These are phyloP conservation scores for Zaprionus bogoriensis DNA, from an alignment of 2,888 invertebrate species.

Conservation along the genomic window DNA sequence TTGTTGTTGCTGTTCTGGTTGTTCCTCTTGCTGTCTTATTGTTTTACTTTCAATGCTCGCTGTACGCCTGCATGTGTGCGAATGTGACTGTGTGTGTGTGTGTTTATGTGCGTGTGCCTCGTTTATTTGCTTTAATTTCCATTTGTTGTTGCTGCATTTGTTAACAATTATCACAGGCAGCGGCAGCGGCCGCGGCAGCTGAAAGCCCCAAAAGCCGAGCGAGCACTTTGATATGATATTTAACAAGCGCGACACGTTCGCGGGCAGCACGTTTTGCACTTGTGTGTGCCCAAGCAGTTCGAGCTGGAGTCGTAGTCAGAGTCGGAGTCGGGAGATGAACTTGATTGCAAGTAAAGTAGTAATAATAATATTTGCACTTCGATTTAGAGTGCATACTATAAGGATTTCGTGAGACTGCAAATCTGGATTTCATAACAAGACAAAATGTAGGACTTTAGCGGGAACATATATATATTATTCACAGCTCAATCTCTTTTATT, in stretches of 20 bases:
- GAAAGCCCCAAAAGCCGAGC: conserved; percentile 4
- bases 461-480: too few relatives aligned
- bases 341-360: background rate
- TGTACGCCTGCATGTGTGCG: too few relatives aligned
- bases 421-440: too few relatives aligned
- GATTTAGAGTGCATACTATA: too few relatives aligned
- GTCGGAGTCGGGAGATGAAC: background rate
- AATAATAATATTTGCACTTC: background rate
- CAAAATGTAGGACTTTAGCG: too few relatives aligned
- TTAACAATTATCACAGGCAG: conserved; percentile 23
- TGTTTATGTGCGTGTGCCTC: conserved; percentile 36
- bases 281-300: conserved; percentile 20
- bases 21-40: too few relatives aligned
- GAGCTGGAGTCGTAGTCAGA: background rate
- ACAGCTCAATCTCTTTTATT: too few relatives aligned
- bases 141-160: conserved; percentile 9
- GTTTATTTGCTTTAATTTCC: conserved; percentile 33
- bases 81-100: too few relatives aligned
- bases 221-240: background rate
- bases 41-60: conserved; percentile 31
- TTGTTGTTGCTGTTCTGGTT: too few relatives aligned
- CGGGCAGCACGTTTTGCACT: conserved; percentile 34
- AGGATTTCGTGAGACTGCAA: too few relatives aligned
- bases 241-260: conserved; percentile 33
- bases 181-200: too few relatives aligned